A percentile compares a stretch with the other conserved stretches of the same genome.
These are phyloP conservation scores for Ypsolopha sequella DNA, from an alignment of 2,888 invertebrate species.

Conservation along the genomic window DNA sequence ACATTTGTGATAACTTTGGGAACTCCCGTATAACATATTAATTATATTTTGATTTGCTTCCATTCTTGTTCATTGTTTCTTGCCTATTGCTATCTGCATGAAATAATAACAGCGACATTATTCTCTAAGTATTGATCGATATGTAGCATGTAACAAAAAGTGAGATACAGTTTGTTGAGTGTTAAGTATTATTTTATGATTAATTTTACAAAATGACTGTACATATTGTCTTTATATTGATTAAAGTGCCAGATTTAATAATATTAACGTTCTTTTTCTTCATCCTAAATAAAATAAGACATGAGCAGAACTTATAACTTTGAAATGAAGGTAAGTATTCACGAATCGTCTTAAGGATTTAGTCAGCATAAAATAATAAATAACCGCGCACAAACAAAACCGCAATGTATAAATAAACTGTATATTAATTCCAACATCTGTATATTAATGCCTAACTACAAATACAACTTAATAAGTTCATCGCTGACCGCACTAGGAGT, in stretches of 20 bases:
- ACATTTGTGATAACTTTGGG: neutral
- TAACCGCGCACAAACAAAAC: neutral
- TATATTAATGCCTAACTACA: constrained; percentile 73
- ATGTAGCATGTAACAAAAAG: constrained; percentile 22
- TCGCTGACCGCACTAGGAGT: constrained; percentile 98
- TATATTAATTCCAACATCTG: constrained; percentile 13
- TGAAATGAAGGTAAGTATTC: no score
- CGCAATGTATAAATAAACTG: constrained; percentile 7
- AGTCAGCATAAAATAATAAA: no score
- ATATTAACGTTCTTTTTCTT: neutral
- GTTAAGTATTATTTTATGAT: constrained; percentile 20
- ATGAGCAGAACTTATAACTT: no score
- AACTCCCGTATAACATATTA: neutral
- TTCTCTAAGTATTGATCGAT: neutral
- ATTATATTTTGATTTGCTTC: neutral
- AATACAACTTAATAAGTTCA: constrained; percentile 95
- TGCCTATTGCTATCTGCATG: constrained; percentile 1
- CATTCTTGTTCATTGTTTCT: neutral
- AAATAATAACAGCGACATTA: neutral
- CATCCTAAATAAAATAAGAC: neutral
- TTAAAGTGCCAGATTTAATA: constrained; percentile 51
- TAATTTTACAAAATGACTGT: constrained; percentile 27
- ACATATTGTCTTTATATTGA: constrained; percentile 32
- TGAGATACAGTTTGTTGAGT: constrained; percentile 31
- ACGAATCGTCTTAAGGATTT: no score